Conservation (phyloP, 1,140 invertebrate species). For the Drosophila subobscura region DNA sequence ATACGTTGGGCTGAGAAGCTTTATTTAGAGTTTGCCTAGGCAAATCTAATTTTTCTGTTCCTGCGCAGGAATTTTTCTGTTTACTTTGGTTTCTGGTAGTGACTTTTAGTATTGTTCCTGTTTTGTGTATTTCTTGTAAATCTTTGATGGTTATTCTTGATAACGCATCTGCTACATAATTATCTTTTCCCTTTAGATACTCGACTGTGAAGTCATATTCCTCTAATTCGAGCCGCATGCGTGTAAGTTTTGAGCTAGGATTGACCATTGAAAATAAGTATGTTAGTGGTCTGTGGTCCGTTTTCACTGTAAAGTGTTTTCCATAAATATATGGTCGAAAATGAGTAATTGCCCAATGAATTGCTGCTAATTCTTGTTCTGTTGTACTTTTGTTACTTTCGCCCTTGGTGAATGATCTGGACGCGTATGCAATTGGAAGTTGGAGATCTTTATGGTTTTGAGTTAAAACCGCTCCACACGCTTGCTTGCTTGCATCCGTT, state of each 20-base stretch:
- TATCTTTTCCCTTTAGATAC: too few species aligned
- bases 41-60: too few species aligned
- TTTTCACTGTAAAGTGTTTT: not conserved
- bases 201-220: constrained; percentile 75
- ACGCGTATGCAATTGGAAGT: constrained; percentile 12
- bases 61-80: too few species aligned
- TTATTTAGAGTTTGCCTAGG: too few species aligned
- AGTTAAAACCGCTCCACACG: constrained; percentile 12
- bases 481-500: constrained; percentile 12
- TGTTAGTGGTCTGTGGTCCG: not conserved
- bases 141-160: too few species aligned
- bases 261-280: constrained; percentile 60
- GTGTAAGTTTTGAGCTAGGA: constrained; percentile 69
- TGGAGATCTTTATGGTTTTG: constrained; percentile 9
- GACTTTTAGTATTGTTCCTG: too few species aligned
- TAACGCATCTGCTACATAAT: too few species aligned
- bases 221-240: constrained; percentile 42
- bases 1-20: too few species aligned
- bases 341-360: constrained; percentile 11
- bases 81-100: too few species aligned
- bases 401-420: constrained; percentile 4
- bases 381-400: constrained; percentile 21
- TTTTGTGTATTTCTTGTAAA: too few species aligned
- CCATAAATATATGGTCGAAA: constrained; percentile 17
- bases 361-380: constrained; percentile 15